phyloP scores from a whole-genome alignment of 2,888 invertebrate species.

The Eupithecia vulgata region DNA sequence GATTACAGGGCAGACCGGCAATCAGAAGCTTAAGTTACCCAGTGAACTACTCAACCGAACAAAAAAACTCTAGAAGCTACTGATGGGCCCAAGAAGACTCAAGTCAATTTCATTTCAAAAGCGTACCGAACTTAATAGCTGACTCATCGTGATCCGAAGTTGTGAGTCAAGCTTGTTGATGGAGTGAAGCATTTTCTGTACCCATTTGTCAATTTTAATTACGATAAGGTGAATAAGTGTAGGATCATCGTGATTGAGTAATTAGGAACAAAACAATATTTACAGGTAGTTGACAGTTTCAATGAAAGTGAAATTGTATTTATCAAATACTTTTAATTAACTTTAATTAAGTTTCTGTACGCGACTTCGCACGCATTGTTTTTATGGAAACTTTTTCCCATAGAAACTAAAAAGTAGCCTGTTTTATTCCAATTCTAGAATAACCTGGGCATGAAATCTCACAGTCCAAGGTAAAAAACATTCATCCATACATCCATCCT shows the following conservation, averaged over 20 bases:
- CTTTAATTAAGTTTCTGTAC: not conserved
- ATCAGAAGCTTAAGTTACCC: constrained; percentile 23
- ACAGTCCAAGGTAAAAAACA: no score
- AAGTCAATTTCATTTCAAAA: constrained; percentile 44
- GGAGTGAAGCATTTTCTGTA: constrained; percentile 62
- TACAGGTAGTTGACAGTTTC: constrained; percentile 22
- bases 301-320: not conserved
- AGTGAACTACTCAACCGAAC: constrained; percentile 25
- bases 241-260: constrained; percentile 49
- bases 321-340: not conserved
- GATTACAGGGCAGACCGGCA: not conserved
- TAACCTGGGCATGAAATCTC: no score
- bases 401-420: no score
- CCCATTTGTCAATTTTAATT: constrained; percentile 69
- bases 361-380: no score
- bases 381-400: no score
- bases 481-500: no score
- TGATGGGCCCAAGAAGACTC: constrained; percentile 27
- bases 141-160: constrained; percentile 63
- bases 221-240: constrained; percentile 56
- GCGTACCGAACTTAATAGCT: constrained; percentile 48
- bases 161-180: constrained; percentile 59
- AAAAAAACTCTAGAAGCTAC: constrained; percentile 30
- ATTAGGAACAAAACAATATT: constrained; percentile 16
- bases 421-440: no score